Evolutionary conservation across 2,113 vertebrate genomes (phyloP).

Genomic region (Lepus americanus): DNA sequence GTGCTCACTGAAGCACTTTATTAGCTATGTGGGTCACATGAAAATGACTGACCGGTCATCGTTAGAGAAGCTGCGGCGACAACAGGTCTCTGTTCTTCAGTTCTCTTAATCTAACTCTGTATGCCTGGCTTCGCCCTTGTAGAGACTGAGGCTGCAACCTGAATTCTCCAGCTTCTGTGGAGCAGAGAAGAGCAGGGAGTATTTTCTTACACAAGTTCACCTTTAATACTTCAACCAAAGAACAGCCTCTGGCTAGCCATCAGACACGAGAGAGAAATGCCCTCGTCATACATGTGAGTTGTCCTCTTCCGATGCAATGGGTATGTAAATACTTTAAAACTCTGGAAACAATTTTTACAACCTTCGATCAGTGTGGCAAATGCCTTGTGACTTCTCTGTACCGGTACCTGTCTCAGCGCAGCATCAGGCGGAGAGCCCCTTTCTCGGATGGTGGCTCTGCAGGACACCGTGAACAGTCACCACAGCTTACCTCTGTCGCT

Average conservation of each 20-base stretch:
- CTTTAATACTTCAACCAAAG: conserved; percentile 39
- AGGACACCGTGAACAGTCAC: background rate
- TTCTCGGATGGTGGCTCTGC: background rate
- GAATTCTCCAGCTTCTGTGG: background rate
- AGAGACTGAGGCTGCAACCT: background rate
- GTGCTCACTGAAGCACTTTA: background rate
- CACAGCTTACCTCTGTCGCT: background rate
- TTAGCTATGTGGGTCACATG: background rate
- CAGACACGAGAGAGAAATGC: background rate
- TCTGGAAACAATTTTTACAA: background rate
- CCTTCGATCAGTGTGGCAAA: background rate
- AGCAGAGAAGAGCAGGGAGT: background rate
- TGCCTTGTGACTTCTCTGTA: background rate
- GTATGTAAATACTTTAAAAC: background rate
- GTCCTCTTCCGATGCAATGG: background rate
- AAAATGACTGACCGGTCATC: background rate
- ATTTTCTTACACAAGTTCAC: background rate
- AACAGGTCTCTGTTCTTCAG: background rate
- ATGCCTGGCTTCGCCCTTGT: background rate
- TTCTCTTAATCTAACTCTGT: background rate
- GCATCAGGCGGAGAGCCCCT: background rate
- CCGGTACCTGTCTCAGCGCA: background rate
- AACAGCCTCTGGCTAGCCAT: conserved; percentile 10
- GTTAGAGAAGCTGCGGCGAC: background rate
- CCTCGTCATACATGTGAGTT: background rate